These are phyloP conservation scores for Lamprologus lemairii DNA, from an alignment of 2,113 vertebrate genomes.

Conservation along the genomic window DNA sequence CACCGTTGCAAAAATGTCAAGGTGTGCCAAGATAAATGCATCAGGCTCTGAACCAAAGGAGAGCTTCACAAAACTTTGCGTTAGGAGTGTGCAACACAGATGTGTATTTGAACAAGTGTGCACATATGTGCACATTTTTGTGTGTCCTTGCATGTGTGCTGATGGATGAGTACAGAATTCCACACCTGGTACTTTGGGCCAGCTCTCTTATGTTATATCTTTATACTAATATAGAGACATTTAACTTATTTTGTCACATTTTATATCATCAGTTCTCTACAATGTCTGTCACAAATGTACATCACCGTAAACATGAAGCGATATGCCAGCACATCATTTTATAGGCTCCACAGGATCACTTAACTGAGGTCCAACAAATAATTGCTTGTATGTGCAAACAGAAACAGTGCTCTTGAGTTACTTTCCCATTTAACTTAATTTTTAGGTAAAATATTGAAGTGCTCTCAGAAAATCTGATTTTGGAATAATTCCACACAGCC, in stretches of 20 bases:
- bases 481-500: rapidly evolving
- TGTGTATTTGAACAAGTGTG: background rate
- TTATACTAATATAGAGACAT: background rate
- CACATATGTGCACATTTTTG: background rate
- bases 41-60: background rate
- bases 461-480: background rate
- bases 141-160: background rate
- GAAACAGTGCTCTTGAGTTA: background rate
- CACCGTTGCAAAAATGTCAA: background rate
- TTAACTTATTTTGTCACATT: background rate
- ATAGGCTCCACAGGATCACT: background rate
- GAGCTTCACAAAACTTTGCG: background rate
- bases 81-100: background rate
- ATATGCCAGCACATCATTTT: background rate
- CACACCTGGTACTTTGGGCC: background rate
- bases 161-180: background rate
- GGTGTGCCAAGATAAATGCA: slow-evolving; percentile 15
- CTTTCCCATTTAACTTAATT: background rate
- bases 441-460: background rate
- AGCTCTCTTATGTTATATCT: background rate
- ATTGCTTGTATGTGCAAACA: background rate
- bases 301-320: background rate
- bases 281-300: background rate
- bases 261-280: background rate
- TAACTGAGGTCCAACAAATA: background rate